A percentile compares a stretch with the other conserved stretches of the same genome.
phyloP scores from a whole-genome alignment of 2,888 invertebrate genomes.

The Parnassius smintheus region DNA sequence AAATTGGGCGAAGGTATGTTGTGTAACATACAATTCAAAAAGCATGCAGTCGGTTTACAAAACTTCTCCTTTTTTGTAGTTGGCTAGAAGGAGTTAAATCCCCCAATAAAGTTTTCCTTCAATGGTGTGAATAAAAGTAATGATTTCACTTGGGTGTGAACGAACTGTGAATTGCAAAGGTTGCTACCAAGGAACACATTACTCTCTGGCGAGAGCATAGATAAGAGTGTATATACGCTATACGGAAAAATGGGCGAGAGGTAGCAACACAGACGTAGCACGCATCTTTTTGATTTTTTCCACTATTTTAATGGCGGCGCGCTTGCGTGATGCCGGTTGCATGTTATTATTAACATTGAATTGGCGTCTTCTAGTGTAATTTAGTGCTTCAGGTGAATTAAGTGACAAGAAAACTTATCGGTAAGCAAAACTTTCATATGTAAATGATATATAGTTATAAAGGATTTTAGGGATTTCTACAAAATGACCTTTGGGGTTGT shows the following conservation, averaged over 20 bases:
- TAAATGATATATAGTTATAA: conserved; percentile 2
- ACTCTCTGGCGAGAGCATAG: no score
- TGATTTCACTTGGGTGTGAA: no score
- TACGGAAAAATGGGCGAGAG: not conserved
- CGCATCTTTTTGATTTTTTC: conserved; percentile 37
- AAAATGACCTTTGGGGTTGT: conserved; percentile 30
- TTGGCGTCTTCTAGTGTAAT: conserved; percentile 66
- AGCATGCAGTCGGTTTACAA: no score
- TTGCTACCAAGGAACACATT: no score
- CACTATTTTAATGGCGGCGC: conserved; percentile 72
- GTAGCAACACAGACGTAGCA: conserved; percentile 42
- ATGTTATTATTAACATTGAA: conserved; percentile 70
- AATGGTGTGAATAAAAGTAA: no score
- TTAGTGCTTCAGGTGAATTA: conserved; percentile 54
- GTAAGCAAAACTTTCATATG: conserved; percentile 44
- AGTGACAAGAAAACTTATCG: conserved; percentile 41
- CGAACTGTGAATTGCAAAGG: no score
- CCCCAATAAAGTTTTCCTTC: no score
- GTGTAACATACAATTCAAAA: no score
- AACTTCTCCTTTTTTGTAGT: no score
- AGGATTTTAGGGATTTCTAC: conserved; percentile 3
- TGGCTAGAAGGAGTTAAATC: no score
- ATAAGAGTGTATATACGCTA: no score
- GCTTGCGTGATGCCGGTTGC: conserved; percentile 80
- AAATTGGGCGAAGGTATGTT: no score